These are phyloP conservation scores for Megaceryle maxima DNA, from an alignment of 2,113 vertebrate species.

Conservation along the genomic window DNA sequence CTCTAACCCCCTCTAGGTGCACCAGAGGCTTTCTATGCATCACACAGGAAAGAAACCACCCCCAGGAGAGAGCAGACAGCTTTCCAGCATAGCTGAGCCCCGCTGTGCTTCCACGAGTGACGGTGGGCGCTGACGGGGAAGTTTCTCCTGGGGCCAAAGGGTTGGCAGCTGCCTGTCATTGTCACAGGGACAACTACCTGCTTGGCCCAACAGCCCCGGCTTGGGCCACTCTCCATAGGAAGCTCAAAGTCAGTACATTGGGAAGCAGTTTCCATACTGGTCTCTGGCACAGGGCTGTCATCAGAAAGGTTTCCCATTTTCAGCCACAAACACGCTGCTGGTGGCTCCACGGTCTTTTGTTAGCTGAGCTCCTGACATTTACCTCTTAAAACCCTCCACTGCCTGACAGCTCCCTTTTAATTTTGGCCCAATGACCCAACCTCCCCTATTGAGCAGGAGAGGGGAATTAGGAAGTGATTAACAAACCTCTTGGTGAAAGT, in stretches of 20 bases:
- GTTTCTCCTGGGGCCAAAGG: fast-evolving
- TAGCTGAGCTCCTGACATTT: background rate
- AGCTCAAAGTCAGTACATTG: background rate
- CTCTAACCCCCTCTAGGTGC: background rate
- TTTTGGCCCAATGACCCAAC: background rate
- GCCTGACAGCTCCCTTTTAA: background rate
- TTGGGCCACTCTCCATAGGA: background rate
- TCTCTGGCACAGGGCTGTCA: fast-evolving
- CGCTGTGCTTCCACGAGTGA: background rate
- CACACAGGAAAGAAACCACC: background rate
- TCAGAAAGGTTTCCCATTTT: background rate
- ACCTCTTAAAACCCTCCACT: background rate
- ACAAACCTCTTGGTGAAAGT: background rate
- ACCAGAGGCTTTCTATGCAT: background rate
- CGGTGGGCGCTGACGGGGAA: background rate
- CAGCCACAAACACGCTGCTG: background rate
- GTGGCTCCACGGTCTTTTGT: background rate
- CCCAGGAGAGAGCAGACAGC: background rate
- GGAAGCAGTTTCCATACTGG: background rate
- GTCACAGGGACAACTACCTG: background rate
- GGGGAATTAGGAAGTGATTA: conserved; percentile 12
- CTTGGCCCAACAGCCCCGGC: background rate
- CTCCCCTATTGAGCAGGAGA: background rate
- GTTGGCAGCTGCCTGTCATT: fast-evolving
- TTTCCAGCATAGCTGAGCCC: background rate